phyloP scores from a whole-genome alignment of 2,113 vertebrate species.

The Ia io region DNA sequence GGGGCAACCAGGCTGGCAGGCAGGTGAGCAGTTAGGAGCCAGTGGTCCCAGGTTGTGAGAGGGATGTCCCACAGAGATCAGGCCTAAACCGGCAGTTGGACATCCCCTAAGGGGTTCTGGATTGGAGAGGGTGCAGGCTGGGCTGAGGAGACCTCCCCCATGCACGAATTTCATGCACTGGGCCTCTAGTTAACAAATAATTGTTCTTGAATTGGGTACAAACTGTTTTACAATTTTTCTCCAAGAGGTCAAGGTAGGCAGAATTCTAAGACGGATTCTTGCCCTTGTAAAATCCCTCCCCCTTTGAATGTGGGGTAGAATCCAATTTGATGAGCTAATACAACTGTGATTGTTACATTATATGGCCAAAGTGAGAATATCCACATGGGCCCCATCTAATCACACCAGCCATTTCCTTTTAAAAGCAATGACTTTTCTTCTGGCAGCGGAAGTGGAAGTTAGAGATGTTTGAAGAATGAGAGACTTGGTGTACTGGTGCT shows the following conservation, averaged over 20 bases:
- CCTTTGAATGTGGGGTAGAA: background rate
- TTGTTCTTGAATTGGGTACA: background rate
- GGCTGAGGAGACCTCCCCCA: no score
- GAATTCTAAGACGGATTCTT: background rate
- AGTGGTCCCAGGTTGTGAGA: no score
- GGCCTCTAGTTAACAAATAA: background rate
- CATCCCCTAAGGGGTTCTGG: no score
- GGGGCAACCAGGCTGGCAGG: no score
- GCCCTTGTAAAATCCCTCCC: background rate
- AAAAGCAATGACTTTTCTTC: background rate
- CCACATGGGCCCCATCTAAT: background rate
- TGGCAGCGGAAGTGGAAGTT: background rate
- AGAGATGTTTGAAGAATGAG: background rate
- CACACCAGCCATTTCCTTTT: background rate
- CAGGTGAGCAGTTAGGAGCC: no score
- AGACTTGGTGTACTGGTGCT: background rate
- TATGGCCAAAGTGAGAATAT: background rate
- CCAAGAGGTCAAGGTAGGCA: background rate
- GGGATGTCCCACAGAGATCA: no score
- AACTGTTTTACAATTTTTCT: slow-evolving; percentile 20
- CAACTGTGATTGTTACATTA: background rate
- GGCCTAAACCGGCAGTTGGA: no score
- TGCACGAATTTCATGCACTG: no score
- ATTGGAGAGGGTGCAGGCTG: no score
- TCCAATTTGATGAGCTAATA: background rate